Evolutionary conservation across 2,797 vertebrate species (phyloP).

Genomic region (Chiloscyllium punctatum): DNA sequence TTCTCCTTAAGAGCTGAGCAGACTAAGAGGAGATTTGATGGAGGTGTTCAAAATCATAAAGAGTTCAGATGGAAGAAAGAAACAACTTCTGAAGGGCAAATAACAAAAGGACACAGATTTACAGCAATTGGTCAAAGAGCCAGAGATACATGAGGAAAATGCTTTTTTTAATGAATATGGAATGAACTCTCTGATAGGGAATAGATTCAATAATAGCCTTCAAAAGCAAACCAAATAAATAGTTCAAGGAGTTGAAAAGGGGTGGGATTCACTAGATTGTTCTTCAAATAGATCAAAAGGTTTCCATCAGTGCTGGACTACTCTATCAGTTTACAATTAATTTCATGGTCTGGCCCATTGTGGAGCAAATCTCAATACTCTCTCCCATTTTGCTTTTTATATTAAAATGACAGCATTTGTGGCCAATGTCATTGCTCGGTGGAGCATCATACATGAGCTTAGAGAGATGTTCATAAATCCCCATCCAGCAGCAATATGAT

Average conservation of each 20-base stretch:
- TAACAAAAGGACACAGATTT: background rate
- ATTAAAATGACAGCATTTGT: background rate
- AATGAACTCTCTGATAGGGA: background rate
- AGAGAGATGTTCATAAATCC: too few relatives aligned
- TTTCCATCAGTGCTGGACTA: background rate
- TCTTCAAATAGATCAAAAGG: background rate
- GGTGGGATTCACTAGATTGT: background rate
- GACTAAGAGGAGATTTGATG: background rate
- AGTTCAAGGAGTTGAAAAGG: background rate
- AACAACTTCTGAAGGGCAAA: background rate
- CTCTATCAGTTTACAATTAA: background rate
- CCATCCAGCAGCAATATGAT: too few relatives aligned
- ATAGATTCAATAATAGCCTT: background rate
- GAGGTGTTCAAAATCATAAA: background rate
- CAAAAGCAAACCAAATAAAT: background rate
- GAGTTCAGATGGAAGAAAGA: background rate
- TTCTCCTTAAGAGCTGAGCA: too few relatives aligned
- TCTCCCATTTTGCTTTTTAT: background rate
- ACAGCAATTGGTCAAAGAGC: background rate
- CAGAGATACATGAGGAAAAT: background rate
- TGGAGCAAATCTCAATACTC: background rate
- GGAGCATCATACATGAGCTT: too few relatives aligned
- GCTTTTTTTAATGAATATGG: background rate
- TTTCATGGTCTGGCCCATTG: background rate
- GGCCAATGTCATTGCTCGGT: too few relatives aligned